Conservation (phyloP, 2,888 invertebrate genomes). For the Machimus atricapillus region DNA sequence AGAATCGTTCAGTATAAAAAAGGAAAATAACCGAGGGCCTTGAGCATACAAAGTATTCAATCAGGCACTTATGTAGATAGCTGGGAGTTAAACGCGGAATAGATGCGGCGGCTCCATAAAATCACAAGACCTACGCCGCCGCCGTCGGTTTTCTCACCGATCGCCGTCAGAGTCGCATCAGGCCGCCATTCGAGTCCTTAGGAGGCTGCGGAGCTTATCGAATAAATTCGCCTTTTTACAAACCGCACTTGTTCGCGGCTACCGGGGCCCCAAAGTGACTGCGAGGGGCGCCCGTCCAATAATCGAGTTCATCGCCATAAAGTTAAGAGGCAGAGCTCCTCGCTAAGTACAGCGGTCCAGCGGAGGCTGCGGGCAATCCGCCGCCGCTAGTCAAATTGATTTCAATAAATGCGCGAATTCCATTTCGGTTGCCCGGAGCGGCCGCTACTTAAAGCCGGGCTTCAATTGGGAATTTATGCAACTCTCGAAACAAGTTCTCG, state of each 20-base stretch:
- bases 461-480: conserved; percentile 32
- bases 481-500: conserved; percentile 8
- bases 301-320: neutral
- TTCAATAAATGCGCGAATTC: conserved; percentile 33
- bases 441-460: conserved; percentile 4
- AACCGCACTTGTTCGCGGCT: neutral
- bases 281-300: neutral
- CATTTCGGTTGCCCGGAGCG: conserved; percentile 14
- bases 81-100: neutral
- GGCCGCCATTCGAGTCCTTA: neutral
- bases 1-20: neutral
- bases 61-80: neutral
- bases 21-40: neutral
- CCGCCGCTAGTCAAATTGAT: conserved; percentile 9
- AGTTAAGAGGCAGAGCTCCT: neutral
- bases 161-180: neutral
- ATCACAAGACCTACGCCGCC: neutral
- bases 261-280: neutral
- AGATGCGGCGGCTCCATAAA: neutral
- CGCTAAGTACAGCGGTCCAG: neutral
- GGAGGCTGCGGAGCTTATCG: neutral
- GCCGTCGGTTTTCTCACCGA: neutral
- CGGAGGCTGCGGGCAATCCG: neutral
- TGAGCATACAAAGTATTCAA: neutral
- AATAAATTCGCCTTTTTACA: neutral